phyloP scores from a whole-genome alignment of 1,140 invertebrate genomes.

The Chrysomallon squamiferum region DNA sequence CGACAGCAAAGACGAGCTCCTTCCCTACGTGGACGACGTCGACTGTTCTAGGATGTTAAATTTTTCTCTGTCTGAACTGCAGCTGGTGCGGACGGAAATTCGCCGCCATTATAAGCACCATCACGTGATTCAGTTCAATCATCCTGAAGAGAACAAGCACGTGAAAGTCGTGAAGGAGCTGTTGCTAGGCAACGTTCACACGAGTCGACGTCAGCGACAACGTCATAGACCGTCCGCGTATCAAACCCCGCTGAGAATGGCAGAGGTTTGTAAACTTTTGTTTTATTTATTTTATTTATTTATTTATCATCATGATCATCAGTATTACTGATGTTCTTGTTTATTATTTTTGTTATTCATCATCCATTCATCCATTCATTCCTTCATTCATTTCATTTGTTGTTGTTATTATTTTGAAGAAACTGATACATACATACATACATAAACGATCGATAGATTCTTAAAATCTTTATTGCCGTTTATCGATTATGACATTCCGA shows the following conservation, averaged over 20 bases:
- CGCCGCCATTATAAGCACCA: neutral
- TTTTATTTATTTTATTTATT: no score
- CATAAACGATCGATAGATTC: no score
- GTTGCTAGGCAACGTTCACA: neutral
- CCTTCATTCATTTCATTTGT: no score
- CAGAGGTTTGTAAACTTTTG: neutral
- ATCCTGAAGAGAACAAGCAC: neutral
- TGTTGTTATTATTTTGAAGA: no score
- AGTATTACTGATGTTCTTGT: no score
- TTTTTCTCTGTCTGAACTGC: neutral
- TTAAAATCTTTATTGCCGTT: no score
- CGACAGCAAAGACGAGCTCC: neutral
- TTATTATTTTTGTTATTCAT: no score
- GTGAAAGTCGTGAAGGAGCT: neutral
- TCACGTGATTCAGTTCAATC: neutral
- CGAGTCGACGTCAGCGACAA: neutral
- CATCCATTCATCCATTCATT: no score
- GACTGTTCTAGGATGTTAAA: neutral
- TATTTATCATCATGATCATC: no score
- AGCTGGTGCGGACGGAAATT: neutral
- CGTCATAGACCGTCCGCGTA: neutral
- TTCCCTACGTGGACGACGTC: neutral
- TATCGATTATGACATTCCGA: no score
- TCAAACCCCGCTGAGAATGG: neutral
- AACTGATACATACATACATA: no score